Conservation (phyloP, 2,888 invertebrate genomes). For the Leptinotarsa tumamoca region DNA sequence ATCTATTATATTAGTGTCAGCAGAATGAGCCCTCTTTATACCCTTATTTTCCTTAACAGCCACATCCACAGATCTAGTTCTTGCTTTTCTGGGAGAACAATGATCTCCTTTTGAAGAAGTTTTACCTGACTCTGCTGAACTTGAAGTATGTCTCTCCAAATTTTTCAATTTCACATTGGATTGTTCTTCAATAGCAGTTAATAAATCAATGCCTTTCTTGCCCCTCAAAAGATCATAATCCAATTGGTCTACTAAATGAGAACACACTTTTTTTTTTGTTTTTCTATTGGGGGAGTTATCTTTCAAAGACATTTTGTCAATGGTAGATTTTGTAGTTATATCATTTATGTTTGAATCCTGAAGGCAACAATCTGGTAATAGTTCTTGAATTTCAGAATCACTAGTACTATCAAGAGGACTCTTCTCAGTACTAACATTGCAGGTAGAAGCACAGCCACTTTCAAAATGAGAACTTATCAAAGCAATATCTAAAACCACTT, state of each 20-base stretch:
- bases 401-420: slow-evolving; percentile 45
- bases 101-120: slow-evolving; percentile 36
- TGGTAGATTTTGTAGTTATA: slow-evolving; percentile 42
- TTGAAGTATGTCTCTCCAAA: slow-evolving; percentile 51
- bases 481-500: slow-evolving; percentile 30
- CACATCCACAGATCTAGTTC: slow-evolving; percentile 60
- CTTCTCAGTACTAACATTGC: slow-evolving; percentile 54
- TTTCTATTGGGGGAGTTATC: slow-evolving; percentile 46
- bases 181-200: slow-evolving; percentile 60
- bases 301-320: slow-evolving; percentile 32
- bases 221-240: slow-evolving; percentile 58
- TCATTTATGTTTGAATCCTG: slow-evolving; percentile 52
- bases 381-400: slow-evolving; percentile 47
- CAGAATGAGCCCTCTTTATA: slow-evolving; percentile 59
- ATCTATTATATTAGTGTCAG: slow-evolving; percentile 51
- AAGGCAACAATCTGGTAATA: slow-evolving; percentile 52
- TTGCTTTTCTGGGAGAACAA: slow-evolving; percentile 54
- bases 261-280: slow-evolving; percentile 52
- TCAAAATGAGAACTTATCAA: slow-evolving; percentile 36
- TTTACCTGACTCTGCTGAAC: slow-evolving; percentile 51
- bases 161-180: slow-evolving; percentile 54
- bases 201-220: slow-evolving; percentile 59
- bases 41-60: slow-evolving; percentile 50
- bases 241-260: slow-evolving; percentile 54
- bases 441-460: slow-evolving; percentile 56